These are phyloP conservation scores for Tetramorium alpestre DNA, from an alignment of 1,140 invertebrate genomes.

Conservation along the genomic window DNA sequence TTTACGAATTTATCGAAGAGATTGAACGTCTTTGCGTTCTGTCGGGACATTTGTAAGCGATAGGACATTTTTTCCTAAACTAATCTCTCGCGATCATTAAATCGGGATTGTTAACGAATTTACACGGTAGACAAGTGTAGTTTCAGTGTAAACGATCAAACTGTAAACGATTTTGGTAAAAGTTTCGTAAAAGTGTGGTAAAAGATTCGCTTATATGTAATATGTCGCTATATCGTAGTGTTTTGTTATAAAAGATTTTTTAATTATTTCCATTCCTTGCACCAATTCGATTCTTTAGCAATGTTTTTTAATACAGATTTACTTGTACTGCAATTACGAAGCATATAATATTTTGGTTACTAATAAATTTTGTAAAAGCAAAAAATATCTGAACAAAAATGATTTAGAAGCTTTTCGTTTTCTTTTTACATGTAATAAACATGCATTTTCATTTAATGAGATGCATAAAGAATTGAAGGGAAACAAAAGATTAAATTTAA, in stretches of 20 bases:
- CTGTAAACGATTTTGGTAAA: neutral
- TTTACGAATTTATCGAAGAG: neutral
- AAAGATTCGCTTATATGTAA: neutral
- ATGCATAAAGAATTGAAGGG: conserved; percentile 4
- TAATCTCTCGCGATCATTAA: conserved; percentile 18
- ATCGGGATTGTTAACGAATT: conserved; percentile 27
- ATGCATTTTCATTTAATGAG: neutral
- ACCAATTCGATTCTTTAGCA: conserved; percentile 1
- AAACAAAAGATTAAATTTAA: neutral
- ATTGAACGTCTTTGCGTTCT: conserved; percentile 15
- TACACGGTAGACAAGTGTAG: conserved; percentile 7
- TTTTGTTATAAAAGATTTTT: neutral
- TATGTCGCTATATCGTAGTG: neutral
- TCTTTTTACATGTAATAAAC: neutral
- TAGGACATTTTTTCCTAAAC: conserved; percentile 5
- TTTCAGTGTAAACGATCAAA: neutral
- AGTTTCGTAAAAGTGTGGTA: too few species aligned
- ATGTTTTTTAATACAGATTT: neutral
- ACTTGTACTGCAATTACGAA: neutral
- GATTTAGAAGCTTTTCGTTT: neutral
- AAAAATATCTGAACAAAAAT: conserved; percentile 6
- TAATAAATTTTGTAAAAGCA: conserved; percentile 14
- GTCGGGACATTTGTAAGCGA: conserved; percentile 27
- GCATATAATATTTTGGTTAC: neutral
- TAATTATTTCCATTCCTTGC: neutral